phyloP scores from a whole-genome alignment of 2,113 vertebrate genomes.

The Brachyhypopomus gauderio region DNA sequence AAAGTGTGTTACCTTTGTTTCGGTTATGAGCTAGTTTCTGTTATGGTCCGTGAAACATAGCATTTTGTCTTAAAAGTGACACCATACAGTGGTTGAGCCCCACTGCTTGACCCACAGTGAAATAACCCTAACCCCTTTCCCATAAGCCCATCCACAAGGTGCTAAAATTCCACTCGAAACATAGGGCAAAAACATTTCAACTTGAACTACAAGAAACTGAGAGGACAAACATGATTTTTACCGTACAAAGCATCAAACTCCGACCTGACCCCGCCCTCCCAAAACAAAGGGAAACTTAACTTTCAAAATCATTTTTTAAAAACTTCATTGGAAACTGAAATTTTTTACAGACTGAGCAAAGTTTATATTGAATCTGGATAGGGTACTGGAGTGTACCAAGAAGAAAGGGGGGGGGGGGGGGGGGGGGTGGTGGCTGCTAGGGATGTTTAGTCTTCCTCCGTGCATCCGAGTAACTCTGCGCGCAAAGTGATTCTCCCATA shows the following conservation, averaged over 20 bases:
- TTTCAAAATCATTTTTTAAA: constrained; percentile 75
- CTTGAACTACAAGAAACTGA: constrained; percentile 59
- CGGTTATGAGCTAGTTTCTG: constrained; percentile 57
- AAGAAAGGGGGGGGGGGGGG: constrained; percentile 38
- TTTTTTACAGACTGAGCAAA: constrained; percentile 83
- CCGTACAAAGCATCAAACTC: constrained; percentile 35
- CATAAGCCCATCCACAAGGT: constrained; percentile 62
- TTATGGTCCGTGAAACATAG: constrained; percentile 64
- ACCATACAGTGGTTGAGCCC: constrained; percentile 74
- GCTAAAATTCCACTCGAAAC: constrained; percentile 52
- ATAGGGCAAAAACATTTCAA: constrained; percentile 72
- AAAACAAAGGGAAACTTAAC: constrained; percentile 72
- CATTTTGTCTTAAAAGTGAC: constrained; percentile 75
- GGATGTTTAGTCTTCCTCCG: constrained; percentile 87
- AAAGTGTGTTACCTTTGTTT: constrained; percentile 50
- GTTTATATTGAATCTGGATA: constrained; percentile 80
- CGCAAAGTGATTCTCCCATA: constrained; percentile 96
- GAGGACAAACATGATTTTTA: constrained; percentile 70
- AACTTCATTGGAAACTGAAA: constrained; percentile 77
- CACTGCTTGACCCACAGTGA: constrained; percentile 69
- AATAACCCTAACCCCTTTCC: constrained; percentile 48
- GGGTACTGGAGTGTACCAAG: constrained; percentile 50
- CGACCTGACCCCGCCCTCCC: neutral
- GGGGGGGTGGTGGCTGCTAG: too few species aligned
- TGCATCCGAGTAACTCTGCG: constrained; percentile 92